phyloP scores from a whole-genome alignment of 2,888 invertebrate species.

The Nasonovia ribisnigri region DNA sequence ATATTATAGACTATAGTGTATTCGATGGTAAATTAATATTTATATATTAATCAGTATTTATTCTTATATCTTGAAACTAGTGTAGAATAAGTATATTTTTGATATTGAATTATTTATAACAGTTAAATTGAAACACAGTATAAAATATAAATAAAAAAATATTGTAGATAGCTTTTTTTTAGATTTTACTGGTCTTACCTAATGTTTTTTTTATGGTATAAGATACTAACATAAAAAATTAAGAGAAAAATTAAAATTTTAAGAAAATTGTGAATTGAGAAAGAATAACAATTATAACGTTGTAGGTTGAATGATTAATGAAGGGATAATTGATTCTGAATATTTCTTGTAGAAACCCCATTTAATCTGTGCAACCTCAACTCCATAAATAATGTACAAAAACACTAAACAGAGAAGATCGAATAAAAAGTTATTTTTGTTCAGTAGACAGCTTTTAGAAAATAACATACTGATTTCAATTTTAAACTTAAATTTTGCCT shows the following conservation, averaged over 20 bases:
- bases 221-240: background rate
- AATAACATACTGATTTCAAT: background rate
- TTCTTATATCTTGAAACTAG: background rate
- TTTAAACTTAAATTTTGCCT: background rate
- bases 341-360: background rate
- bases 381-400: slow-evolving; percentile 23
- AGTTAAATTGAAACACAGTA: background rate
- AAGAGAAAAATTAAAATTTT: background rate
- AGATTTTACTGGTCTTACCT: background rate
- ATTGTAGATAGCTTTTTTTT: background rate
- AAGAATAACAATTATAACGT: slow-evolving; percentile 20
- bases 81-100: background rate
- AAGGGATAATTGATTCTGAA: slow-evolving; percentile 42
- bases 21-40: background rate
- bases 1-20: background rate
- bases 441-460: slow-evolving; percentile 4
- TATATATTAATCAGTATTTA: background rate
- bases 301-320: slow-evolving; percentile 20
- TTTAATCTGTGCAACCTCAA: background rate
- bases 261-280: background rate
- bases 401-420: background rate
- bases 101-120: background rate
- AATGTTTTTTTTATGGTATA: background rate
- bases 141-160: background rate
- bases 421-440: background rate